These are phyloP conservation scores for Herpetotheres cachinnans DNA, from an alignment of 2,113 vertebrate genomes.

Conservation along the genomic window DNA sequence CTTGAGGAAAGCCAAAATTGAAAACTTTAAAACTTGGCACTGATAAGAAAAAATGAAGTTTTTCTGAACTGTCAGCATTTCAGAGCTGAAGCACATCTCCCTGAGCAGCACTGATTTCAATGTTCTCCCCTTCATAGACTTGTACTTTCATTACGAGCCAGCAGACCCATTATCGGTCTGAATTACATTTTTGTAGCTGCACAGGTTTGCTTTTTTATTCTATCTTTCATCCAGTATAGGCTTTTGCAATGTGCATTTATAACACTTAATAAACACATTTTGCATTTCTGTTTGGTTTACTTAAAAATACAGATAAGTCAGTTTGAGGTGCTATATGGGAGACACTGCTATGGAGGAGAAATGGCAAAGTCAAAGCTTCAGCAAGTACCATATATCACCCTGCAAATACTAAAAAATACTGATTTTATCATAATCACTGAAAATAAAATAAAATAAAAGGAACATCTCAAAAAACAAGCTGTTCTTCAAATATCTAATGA, in stretches of 20 bases:
- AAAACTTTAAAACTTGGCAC: conserved; percentile 36
- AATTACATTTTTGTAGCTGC: conserved; percentile 10
- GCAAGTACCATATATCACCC: not conserved
- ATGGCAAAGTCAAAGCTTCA: not conserved
- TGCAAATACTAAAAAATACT: not conserved
- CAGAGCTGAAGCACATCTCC: not conserved
- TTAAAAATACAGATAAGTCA: not conserved
- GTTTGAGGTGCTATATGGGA: not conserved
- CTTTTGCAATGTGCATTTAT: not conserved
- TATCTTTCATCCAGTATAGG: not conserved
- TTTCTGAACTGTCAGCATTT: conserved; percentile 41
- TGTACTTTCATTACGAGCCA: conserved; percentile 16
- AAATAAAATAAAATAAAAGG: not conserved
- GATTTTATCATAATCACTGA: not conserved
- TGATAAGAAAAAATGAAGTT: conserved; percentile 49
- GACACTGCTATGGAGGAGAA: not conserved
- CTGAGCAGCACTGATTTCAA: not conserved
- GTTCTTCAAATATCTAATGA: not conserved
- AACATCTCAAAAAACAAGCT: not conserved
- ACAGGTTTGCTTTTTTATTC: not conserved
- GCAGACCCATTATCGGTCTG: not conserved
- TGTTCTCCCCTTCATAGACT: not conserved
- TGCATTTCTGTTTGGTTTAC: not conserved
- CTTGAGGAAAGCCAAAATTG: conserved; percentile 38
- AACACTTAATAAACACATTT: not conserved